These are phyloP conservation scores for Mormoops blainvillei DNA, from an alignment of 2,113 vertebrate genomes.

Conservation along the genomic window DNA sequence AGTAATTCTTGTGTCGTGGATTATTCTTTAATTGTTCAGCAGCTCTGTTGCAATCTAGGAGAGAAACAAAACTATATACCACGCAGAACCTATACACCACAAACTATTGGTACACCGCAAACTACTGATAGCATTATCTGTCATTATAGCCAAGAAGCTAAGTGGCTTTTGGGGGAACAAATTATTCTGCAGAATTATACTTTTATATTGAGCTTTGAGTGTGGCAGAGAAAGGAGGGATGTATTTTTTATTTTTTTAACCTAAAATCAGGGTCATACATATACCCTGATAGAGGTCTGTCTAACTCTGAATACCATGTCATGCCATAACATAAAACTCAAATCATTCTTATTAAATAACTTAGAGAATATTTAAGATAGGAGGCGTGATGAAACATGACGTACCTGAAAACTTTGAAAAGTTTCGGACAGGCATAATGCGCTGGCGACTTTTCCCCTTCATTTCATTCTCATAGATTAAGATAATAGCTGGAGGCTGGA, in stretches of 20 bases:
- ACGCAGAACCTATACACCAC: not conserved
- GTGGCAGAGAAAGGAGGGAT: not conserved
- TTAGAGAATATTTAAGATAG: not conserved
- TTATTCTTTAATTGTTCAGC: conserved; percentile 92
- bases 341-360: not conserved
- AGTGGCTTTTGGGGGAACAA: not conserved
- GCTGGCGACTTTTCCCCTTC: conserved; percentile 82
- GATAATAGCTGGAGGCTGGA: conserved; percentile 90
- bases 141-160: not conserved
- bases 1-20: conserved; percentile 86
- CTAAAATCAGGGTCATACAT: not conserved
- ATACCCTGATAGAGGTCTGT: not conserved
- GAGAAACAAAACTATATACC: not conserved
- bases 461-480: conserved; percentile 85
- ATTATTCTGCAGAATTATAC: not conserved
- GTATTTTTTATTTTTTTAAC: conserved; percentile 4
- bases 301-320: not conserved
- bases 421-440: conserved; percentile 90
- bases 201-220: not conserved
- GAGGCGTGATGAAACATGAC: not conserved
- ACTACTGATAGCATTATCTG: not conserved
- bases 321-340: not conserved
- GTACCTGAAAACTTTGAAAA: conserved; percentile 91
- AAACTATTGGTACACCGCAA: not conserved
- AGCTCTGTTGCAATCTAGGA: conserved; percentile 86